phyloP scores from a whole-genome alignment of 2,113 vertebrate genomes.

The Saccopteryx leptura region DNA sequence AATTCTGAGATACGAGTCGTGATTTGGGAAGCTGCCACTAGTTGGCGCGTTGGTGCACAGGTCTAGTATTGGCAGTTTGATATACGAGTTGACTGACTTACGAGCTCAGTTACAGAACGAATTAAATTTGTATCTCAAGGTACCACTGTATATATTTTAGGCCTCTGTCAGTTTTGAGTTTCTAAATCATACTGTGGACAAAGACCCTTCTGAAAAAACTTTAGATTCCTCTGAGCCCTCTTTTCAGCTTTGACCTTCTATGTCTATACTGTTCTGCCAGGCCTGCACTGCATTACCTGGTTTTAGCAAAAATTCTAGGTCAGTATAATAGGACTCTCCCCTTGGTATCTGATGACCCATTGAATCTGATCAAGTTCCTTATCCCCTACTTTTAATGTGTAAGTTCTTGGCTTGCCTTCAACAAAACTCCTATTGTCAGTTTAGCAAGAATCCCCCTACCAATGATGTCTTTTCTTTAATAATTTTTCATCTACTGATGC shows the following conservation, averaged over 20 bases:
- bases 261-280: neutral
- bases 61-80: no score
- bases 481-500: neutral
- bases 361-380: neutral
- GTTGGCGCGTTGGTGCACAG: no score
- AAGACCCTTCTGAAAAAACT: neutral
- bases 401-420: neutral
- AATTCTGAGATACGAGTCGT: no score
- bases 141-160: neutral
- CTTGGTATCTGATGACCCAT: neutral
- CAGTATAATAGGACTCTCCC: neutral
- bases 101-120: no score
- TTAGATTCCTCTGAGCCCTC: neutral
- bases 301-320: neutral
- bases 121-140: no score
- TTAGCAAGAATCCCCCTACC: neutral
- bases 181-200: neutral
- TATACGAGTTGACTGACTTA: no score
- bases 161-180: neutral
- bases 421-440: neutral
- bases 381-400: neutral
- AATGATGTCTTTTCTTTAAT: neutral
- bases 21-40: no score
- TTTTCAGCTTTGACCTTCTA: neutral
- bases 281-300: neutral